Percentiles rank a stretch among this genome's conserved stretches.
These are phyloP conservation scores for Tretioscincus oriximinensis DNA, from an alignment of 2,113 vertebrate genomes.

Conservation along the genomic window DNA sequence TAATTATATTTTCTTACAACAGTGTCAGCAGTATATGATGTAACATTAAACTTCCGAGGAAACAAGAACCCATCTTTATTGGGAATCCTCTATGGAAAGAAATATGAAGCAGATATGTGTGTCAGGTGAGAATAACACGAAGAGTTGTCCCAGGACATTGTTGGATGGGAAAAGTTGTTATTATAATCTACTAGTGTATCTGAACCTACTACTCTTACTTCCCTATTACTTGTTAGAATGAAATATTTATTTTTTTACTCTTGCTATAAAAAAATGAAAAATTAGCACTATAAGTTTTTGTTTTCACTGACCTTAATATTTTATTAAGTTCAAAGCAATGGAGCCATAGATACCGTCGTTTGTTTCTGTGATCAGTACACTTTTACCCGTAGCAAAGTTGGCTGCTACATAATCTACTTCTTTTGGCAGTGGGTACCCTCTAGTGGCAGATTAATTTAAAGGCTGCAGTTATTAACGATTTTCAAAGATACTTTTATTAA, in stretches of 20 bases:
- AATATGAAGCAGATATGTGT: constrained; percentile 94
- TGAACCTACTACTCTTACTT: no score
- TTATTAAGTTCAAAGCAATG: constrained; percentile 19
- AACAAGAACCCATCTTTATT: constrained; percentile 93
- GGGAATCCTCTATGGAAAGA: constrained; percentile 93
- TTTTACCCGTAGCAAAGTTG: constrained; percentile 38
- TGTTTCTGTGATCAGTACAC: neutral
- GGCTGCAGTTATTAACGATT: rapidly evolving
- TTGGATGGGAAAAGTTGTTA: neutral
- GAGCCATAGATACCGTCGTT: neutral
- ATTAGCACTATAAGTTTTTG: neutral
- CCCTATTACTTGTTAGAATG: neutral
- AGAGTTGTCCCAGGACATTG: neutral
- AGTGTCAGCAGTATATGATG: constrained; percentile 95
- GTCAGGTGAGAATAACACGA: constrained; percentile 80
- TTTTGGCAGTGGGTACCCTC: constrained; percentile 49
- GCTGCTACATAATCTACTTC: constrained; percentile 3
- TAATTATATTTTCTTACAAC: constrained; percentile 28
- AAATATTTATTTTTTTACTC: rapidly evolving
- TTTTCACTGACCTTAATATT: neutral
- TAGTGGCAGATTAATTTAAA: constrained; percentile 42
- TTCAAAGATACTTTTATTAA: neutral
- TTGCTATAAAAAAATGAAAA: neutral
- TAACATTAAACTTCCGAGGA: constrained; percentile 95
- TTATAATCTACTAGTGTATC: neutral